Conservation (phyloP, 2,113 vertebrate genomes). For the Etia nguti region DNA sequence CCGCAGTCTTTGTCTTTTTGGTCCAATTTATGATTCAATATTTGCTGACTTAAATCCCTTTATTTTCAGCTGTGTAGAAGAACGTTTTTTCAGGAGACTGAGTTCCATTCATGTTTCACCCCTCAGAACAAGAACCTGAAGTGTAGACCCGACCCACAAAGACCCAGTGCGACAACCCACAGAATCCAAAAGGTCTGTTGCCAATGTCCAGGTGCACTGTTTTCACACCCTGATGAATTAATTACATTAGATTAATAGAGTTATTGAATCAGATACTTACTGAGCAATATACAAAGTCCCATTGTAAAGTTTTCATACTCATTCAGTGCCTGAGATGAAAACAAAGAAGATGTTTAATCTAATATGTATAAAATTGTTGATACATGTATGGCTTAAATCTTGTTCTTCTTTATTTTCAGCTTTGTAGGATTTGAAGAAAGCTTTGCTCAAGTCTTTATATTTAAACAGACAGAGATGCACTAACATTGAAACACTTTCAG, state of each 20-base stretch:
- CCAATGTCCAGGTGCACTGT: too few species aligned
- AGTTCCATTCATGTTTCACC: neutral
- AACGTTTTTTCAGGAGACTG: neutral
- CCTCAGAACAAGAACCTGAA: neutral
- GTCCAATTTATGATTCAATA: neutral
- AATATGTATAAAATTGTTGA: too few species aligned
- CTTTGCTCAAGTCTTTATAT: neutral
- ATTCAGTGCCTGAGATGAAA: neutral
- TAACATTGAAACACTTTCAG: neutral
- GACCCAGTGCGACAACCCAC: neutral
- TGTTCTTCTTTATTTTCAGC: neutral
- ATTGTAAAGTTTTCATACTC: neutral
- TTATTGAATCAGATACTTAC: neutral
- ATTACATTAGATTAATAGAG: too few species aligned
- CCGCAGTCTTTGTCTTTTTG: fast-evolving
- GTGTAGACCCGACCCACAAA: neutral
- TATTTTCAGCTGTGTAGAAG: neutral
- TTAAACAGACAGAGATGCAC: neutral
- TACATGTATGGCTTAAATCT: too few species aligned
- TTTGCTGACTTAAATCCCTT: neutral
- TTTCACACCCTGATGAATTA: too few species aligned
- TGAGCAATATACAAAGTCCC: neutral
- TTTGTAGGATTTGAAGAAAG: neutral
- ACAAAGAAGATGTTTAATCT: too few species aligned
- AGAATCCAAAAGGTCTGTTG: too few species aligned